Percentiles rank a stretch among this genome's conserved stretches.
Evolutionary conservation across 2,888 invertebrate species (phyloP).

Genomic region (Athripsodes cinereus): DNA sequence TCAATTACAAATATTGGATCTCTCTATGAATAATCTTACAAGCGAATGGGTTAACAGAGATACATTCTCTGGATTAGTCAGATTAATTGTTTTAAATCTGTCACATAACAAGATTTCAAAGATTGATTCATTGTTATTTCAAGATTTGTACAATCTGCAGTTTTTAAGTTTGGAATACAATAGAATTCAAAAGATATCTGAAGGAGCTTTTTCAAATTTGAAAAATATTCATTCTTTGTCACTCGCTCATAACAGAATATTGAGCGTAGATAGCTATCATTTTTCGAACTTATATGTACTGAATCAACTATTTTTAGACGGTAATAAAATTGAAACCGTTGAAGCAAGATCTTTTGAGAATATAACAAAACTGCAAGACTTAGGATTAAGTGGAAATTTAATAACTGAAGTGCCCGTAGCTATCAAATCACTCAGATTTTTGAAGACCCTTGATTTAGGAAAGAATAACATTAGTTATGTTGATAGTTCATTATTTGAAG

Average conservation of each 20-base stretch:
- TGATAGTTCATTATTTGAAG: conserved; percentile 65
- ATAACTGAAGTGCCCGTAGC: conserved; percentile 66
- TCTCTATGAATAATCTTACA: conserved; percentile 69
- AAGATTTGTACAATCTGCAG: conserved; percentile 68
- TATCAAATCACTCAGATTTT: conserved; percentile 59
- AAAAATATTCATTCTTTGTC: conserved; percentile 72
- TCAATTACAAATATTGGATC: conserved; percentile 66
- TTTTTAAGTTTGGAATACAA: conserved; percentile 70
- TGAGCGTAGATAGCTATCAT: conserved; percentile 62
- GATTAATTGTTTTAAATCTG: conserved; percentile 68
- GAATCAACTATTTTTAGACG: conserved; percentile 67
- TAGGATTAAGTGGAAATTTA: conserved; percentile 68
- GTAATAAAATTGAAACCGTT: conserved; percentile 64
- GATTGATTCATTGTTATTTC: conserved; percentile 66
- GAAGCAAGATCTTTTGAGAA: conserved; percentile 69
- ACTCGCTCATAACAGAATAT: conserved; percentile 64
- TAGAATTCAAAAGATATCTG: conserved; percentile 60
- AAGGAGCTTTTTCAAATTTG: conserved; percentile 68
- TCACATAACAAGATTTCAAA: conserved; percentile 66
- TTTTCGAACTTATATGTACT: conserved; percentile 68
- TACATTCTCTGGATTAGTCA: conserved; percentile 67
- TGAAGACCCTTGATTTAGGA: conserved; percentile 74
- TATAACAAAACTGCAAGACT: conserved; percentile 70
- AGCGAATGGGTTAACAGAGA: conserved; percentile 72
- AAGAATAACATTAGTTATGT: conserved; percentile 73